Base-by-base conservation (phyloP, 2,113 vertebrate species). In the Vanacampus margaritifer region DNA sequence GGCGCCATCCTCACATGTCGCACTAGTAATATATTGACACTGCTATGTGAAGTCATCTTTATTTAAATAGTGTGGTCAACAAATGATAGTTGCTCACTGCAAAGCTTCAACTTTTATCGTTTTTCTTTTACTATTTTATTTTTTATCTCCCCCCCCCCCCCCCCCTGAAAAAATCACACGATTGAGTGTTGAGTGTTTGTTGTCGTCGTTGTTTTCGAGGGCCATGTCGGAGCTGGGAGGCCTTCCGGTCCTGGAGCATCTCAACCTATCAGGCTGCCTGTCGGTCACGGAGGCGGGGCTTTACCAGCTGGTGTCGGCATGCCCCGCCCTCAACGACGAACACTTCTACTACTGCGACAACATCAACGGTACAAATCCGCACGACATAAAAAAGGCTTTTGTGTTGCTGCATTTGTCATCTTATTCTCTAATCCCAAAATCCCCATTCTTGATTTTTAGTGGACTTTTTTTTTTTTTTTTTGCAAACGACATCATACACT, bases 281-380 rank as follows among this genome's bases (percentile, higher is more conserved):
- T 92, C 93, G 80, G 91, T 98, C 60, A 98, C 96, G 37, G 96
- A 94, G 74, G 92, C 92, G 56, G 97, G 97, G 69, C 93, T 99
- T 79, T 94, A 95, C 85, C 94, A 98, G 70, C 88, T 99, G 78
- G 96, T 98, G 71, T 92, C 94, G 1, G 94, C 90, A 6, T 98
- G 97, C 68, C 97, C 97, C 56, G 92, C 94, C 64, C 93, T 99
- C 48, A 98, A 98, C 7, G 94, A 97, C 53, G 96, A 99, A 88
- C 94, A 98, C 91, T 99, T 99, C 89, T 99, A 98, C 93, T 99
- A 99, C 95, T 99, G 97, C 92, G 97, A 99, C 94, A 98, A 98
- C 92, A 99, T 99, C 88, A 94, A 96, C 73, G 97, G 97, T 98
- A 46, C 14, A 17, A 14, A 45, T 16, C 13, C 43, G 1, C 43